phyloP scores from a whole-genome alignment of 2,113 vertebrate species.

The Amia ocellicauda region DNA sequence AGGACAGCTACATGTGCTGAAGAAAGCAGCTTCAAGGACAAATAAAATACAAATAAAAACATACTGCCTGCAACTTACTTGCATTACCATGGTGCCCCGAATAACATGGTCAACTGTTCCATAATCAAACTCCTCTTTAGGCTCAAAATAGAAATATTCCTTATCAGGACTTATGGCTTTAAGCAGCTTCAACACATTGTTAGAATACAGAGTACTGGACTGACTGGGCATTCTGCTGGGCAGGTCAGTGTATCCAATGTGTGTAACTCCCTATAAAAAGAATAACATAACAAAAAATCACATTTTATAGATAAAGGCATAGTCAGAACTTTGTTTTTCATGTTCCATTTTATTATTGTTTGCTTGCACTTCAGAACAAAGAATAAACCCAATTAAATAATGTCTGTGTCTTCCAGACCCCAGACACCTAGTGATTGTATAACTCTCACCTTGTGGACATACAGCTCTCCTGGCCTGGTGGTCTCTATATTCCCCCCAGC shows the following conservation, averaged over 20 bases:
- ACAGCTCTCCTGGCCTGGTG: constrained; percentile 47
- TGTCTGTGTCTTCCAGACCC: too few relatives aligned
- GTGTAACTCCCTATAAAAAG: constrained; percentile 73
- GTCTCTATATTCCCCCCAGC: constrained; percentile 68
- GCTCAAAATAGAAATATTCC: constrained; percentile 75
- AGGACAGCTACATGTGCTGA: neutral
- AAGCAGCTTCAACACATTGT: constrained; percentile 80
- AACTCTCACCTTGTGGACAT: constrained; percentile 53
- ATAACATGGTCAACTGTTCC: constrained; percentile 69
- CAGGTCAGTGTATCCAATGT: constrained; percentile 72
- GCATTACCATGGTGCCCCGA: constrained; percentile 64
- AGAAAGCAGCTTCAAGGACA: neutral
- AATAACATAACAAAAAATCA: too few relatives aligned
- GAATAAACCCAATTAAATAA: too few relatives aligned
- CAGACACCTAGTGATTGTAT: too few relatives aligned
- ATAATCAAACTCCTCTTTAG: constrained; percentile 70
- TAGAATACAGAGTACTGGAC: constrained; percentile 81
- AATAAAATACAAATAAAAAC: neutral
- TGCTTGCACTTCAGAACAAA: too few relatives aligned
- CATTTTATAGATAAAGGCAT: too few relatives aligned
- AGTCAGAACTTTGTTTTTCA: too few relatives aligned
- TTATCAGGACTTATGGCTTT: constrained; percentile 77
- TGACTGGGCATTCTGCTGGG: constrained; percentile 78
- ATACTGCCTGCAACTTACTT: constrained; percentile 50
- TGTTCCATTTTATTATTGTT: too few relatives aligned